Conservation (phyloP, 2,888 invertebrate species). For the Didymodactylos carnosus region DNA sequence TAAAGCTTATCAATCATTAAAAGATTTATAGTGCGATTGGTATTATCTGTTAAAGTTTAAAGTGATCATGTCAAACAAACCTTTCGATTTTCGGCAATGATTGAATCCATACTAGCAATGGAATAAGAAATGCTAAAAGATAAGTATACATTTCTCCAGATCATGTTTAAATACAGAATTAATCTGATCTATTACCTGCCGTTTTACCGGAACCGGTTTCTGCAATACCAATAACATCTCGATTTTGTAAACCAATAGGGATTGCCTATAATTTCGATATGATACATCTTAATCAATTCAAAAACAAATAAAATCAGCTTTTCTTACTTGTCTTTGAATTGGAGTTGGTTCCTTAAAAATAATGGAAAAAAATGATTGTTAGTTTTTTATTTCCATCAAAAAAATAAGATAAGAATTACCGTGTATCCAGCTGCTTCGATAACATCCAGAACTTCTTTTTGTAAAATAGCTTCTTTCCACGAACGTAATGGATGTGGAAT, state of each 20-base stretch:
- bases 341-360: constrained; percentile 91
- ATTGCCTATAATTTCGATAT: too few relatives aligned
- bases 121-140: constrained; percentile 66
- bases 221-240: constrained; percentile 89
- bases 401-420: constrained; percentile 18
- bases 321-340: constrained; percentile 90
- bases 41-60: too few relatives aligned
- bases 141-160: background rate
- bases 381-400: background rate
- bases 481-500: constrained; percentile 84
- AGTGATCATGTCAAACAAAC: constrained; percentile 21
- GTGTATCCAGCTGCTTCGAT: constrained; percentile 83
- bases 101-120: constrained; percentile 88
- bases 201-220: constrained; percentile 99
- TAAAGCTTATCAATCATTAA: too few relatives aligned
- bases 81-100: constrained; percentile 84
- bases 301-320: too few relatives aligned
- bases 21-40: too few relatives aligned
- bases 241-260: constrained; percentile 61
- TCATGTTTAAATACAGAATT: background rate
- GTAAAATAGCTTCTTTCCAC: constrained; percentile 82
- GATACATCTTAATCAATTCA: too few relatives aligned
- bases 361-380: background rate
- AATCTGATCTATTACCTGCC: constrained; percentile 35
- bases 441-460: constrained; percentile 70